These are phyloP conservation scores for Sphaerophoria taeniata DNA, from an alignment of 2,888 invertebrate species.

Conservation along the genomic window DNA sequence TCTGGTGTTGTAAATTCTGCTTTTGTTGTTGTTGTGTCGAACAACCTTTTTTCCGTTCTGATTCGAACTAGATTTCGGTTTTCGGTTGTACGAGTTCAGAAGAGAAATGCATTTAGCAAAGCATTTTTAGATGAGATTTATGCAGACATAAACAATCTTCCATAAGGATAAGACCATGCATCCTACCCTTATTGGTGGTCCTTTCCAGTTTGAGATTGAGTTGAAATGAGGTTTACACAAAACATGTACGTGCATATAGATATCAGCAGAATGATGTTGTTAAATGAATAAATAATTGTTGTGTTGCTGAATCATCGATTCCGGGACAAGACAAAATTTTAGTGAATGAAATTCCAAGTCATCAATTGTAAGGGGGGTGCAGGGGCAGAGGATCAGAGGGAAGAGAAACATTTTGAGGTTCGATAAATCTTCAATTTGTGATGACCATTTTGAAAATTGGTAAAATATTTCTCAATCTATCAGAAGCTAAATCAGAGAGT, in stretches of 20 bases:
- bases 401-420: background rate
- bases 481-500: background rate
- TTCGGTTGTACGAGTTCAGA: conserved; percentile 1
- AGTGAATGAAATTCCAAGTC: background rate
- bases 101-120: conserved; percentile 48
- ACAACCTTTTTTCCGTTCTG: conserved; percentile 23
- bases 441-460: conserved; percentile 22
- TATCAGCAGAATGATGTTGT: conserved; percentile 45
- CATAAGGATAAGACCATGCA: conserved; percentile 45
- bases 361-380: background rate
- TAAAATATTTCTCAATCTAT: conserved; percentile 11
- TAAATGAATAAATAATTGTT: conserved; percentile 68
- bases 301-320: conserved; percentile 16
- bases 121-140: conserved; percentile 52
- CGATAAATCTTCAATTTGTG: conserved; percentile 23
- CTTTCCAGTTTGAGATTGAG: conserved; percentile 21
- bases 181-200: background rate
- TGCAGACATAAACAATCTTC: conserved; percentile 67
- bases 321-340: background rate
- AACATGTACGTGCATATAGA: conserved; percentile 14
- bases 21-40: conserved; percentile 7
- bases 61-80: conserved; percentile 14
- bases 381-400: background rate
- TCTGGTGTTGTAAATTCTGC: background rate
- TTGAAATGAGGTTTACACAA: conserved; percentile 58